A percentile compares a stretch with the other conserved stretches of the same genome.
Conservation (phyloP, 2,888 invertebrate genomes). For the Loripinus fragilis region DNA sequence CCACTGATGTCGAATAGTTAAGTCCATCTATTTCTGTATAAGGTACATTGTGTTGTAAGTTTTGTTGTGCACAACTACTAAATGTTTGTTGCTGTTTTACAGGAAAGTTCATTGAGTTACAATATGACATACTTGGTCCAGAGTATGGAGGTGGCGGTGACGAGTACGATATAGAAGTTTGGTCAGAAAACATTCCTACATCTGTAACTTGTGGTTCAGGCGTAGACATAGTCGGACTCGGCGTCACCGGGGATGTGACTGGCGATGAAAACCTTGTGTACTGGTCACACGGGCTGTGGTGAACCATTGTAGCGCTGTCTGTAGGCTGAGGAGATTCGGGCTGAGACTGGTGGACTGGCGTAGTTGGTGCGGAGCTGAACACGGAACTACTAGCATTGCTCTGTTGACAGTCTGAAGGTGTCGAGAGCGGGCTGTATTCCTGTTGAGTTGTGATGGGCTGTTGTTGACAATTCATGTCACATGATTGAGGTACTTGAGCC, state of each 20-base stretch:
- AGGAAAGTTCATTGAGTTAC: conserved; percentile 83
- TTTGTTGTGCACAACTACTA: conserved; percentile 84
- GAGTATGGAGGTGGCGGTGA: conserved; percentile 77
- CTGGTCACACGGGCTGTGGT: conserved; percentile 60
- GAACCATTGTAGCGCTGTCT: conserved; percentile 55
- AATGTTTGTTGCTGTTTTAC: conserved; percentile 88
- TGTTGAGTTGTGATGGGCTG: conserved; percentile 53
- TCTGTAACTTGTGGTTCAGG: conserved; percentile 73
- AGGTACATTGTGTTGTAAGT: conserved; percentile 49
- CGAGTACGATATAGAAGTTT: conserved; percentile 56
- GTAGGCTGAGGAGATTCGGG: conserved; percentile 62
- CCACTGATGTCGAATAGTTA: conserved; percentile 40
- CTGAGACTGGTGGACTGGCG: conserved; percentile 64
- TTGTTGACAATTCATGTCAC: conserved; percentile 49
- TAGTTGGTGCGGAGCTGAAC: conserved; percentile 68
- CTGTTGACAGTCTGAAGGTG: conserved; percentile 52
- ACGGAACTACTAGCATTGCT: conserved; percentile 48
- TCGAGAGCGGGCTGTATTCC: conserved; percentile 50
- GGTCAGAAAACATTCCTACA: conserved; percentile 51
- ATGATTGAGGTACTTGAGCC: conserved; percentile 61
- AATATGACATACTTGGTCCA: conserved; percentile 54
- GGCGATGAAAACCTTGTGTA: conserved; percentile 74
- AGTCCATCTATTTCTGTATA: conserved; percentile 45
- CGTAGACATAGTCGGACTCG: conserved; percentile 71
- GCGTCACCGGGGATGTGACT: conserved; percentile 66